Base-by-base conservation (phyloP, 64 coral and sea anemone species). In the Acropora tenuis region DNA sequence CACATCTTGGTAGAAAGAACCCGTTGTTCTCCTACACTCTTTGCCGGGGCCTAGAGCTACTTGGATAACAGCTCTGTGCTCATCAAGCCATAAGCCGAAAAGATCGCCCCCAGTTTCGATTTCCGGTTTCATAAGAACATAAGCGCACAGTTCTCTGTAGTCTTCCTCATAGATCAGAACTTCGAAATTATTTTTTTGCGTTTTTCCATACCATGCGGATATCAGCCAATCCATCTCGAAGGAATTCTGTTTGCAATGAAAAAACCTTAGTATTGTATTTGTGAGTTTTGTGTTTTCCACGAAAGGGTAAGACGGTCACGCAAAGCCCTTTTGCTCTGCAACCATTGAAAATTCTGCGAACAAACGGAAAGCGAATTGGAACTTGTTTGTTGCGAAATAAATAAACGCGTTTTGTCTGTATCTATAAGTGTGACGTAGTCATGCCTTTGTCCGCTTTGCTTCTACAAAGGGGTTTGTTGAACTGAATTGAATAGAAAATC, bases 61-160 rank as follows among this genome's bases (percentile, higher is more conserved):
- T 41, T 91, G 89, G 50, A 91, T 91, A 59, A 85, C 89, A 49
- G 89, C 89, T 3, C 60, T 91, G 55, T 84, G 50, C 20, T 82
- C 69, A 13, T 91, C 80, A 77, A 78, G 49, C 89, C 89, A 91
- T 19, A 91, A 84, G 44, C 89, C 89, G 60, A 91, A 91, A 41
- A 91, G 45, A 74, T 91, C 90, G 16, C 90, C 90, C 43, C 90
- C 90, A 47, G 90, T 91, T 47, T 91, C 90, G 3, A 59, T 84
- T 20, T 84, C 42, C 10, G 73, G 71, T 66, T 91, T 77, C 43
- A 47, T 55, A 2, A 91, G 44, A 11, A 91, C 90, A 71, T 80
- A 77, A 19, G 71, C 59, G 17, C 59, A 17, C 12, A 91, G 72
- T 30, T 77, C 50, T 40, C 77, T 65, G 18, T 47, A 47, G 68